phyloP scores from a whole-genome alignment of 2,113 vertebrate species.

The Heterotis niloticus region DNA sequence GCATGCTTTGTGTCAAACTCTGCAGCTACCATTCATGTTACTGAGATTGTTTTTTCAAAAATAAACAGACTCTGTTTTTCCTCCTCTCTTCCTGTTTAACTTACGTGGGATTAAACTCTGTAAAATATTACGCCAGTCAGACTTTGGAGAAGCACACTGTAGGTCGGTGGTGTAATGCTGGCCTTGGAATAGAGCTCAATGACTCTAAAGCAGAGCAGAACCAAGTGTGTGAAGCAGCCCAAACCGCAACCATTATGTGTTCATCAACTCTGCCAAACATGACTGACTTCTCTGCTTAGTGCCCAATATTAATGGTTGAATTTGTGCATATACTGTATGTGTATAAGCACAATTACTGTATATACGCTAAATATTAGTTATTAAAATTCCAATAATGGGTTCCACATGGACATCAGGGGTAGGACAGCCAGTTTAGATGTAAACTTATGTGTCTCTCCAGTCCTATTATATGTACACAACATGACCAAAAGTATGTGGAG shows the following conservation, averaged over 20 bases:
- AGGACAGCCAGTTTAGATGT: neutral
- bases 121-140: neutral
- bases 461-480: neutral
- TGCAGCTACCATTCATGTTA: neutral
- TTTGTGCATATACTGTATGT: neutral
- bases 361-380: neutral
- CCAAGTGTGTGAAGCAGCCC: neutral
- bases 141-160: neutral
- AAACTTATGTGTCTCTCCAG: neutral
- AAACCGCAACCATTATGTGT: neutral
- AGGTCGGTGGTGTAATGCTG: neutral
- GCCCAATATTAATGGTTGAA: neutral
- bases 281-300: neutral
- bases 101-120: neutral
- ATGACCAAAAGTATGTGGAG: neutral
- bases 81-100: neutral
- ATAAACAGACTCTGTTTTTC: neutral
- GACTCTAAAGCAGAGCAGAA: neutral
- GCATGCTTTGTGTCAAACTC: neutral
- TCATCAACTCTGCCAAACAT: neutral
- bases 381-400: neutral
- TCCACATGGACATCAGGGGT: neutral
- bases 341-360: neutral
- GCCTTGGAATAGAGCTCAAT: neutral
- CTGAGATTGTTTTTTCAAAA: neutral